Evolutionary conservation across 1,140 invertebrate species (phyloP).

Genomic region (Antheraea pernyi): DNA sequence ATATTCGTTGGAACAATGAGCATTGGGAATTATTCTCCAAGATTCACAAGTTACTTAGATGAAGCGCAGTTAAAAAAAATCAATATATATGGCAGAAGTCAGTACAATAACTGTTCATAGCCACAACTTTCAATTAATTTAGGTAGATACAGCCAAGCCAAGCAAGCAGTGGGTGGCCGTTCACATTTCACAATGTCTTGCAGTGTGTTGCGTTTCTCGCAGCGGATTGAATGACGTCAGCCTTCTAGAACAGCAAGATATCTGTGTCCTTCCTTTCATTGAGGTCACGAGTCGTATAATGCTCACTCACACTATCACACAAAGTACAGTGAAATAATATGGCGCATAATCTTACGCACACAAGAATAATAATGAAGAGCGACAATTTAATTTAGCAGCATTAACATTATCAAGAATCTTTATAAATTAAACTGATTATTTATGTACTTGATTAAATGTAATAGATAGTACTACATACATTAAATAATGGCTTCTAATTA

Average conservation of each 20-base stretch:
- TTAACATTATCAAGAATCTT: conserved; percentile 24
- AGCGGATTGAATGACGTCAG: conserved; percentile 72
- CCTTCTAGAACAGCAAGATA: conserved; percentile 71
- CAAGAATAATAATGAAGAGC: conserved; percentile 20
- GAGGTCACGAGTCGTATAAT: conserved; percentile 65
- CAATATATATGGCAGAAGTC: conserved; percentile 71
- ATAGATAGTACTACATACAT: background rate
- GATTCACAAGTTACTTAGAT: conserved; percentile 58
- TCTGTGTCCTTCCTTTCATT: conserved; percentile 67
- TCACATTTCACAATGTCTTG: conserved; percentile 78
- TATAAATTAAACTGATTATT: background rate
- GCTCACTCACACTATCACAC: conserved; percentile 67
- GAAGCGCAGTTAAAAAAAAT: conserved; percentile 60
- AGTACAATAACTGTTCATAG: conserved; percentile 72
- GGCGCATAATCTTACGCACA: conserved; percentile 43
- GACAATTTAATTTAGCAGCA: conserved; percentile 40
- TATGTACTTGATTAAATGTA: background rate
- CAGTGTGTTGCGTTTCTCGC: conserved; percentile 61
- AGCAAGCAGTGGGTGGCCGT: conserved; percentile 71
- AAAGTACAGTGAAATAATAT: conserved; percentile 33
- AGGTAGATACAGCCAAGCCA: conserved; percentile 58
- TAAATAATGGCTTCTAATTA: background rate
- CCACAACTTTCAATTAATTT: conserved; percentile 73
- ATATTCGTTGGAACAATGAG: conserved; percentile 70
- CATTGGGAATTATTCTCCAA: conserved; percentile 66